A percentile compares a stretch with the other conserved stretches of the same genome.
Evolutionary conservation across 1,140 invertebrate species (phyloP).

Genomic region (Drosophila melanogaster): Release_6_plus_ISO1_MT NT_033777.3:25294001-25294500

Average conservation of each 20-base stretch:
- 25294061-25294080: constrained; percentile 75
- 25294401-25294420: constrained; percentile 69
- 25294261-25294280: constrained; percentile 62
- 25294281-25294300: not conserved
- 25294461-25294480: constrained; percentile 75
- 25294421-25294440: constrained; percentile 75
- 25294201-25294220: constrained; percentile 87
- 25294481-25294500: constrained; percentile 72
- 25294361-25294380: constrained; percentile 70
- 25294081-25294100: constrained; percentile 84
- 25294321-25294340: constrained; percentile 55
- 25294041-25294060: constrained; percentile 65
- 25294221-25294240: constrained; percentile 71
- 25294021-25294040: constrained; percentile 76
- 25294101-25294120: constrained; percentile 84
- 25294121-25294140: constrained; percentile 82
- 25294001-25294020: constrained; percentile 70
- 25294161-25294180: constrained; percentile 84
- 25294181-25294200: constrained; percentile 88
- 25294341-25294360: constrained; percentile 57
- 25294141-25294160: constrained; percentile 68
- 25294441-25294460: constrained; percentile 71
- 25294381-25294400: constrained; percentile 75
- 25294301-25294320: not conserved
- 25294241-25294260: constrained; percentile 70